phyloP scores from a whole-genome alignment of 2,888 invertebrate genomes.

The Lithophane ornitopus region DNA sequence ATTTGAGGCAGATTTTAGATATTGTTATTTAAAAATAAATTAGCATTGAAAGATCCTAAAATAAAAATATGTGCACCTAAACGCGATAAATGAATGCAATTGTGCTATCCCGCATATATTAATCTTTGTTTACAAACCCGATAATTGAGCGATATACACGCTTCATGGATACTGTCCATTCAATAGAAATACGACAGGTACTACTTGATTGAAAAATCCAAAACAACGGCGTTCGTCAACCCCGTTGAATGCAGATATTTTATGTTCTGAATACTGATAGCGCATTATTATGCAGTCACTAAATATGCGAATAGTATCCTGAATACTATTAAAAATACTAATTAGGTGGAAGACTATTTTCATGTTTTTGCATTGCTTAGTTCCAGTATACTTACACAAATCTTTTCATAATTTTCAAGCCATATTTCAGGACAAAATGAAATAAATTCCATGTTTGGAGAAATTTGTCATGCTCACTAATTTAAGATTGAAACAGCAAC shows the following conservation, averaged over 20 bases:
- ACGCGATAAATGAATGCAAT: constrained; percentile 7
- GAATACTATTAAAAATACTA: constrained; percentile 55
- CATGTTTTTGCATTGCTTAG: background rate
- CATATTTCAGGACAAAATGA: constrained; percentile 9
- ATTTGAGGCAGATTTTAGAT: background rate
- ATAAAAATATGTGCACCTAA: constrained; percentile 5
- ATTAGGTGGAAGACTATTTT: constrained; percentile 39
- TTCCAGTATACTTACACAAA: background rate
- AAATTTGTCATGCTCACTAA: constrained; percentile 34
- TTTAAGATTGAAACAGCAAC: constrained; percentile 18
- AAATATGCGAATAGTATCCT: constrained; percentile 35
- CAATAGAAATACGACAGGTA: constrained; percentile 24
- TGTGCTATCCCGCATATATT: constrained; percentile 26
- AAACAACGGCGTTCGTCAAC: constrained; percentile 56
- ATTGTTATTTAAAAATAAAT: constrained; percentile 24
- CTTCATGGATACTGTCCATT: constrained; percentile 14
- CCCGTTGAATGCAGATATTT: constrained; percentile 50
- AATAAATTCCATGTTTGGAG: constrained; percentile 22
- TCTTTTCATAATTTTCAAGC: constrained; percentile 18
- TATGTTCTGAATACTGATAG: constrained; percentile 59
- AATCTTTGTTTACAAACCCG: constrained; percentile 36
- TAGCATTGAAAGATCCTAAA: background rate
- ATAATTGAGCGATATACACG: constrained; percentile 41
- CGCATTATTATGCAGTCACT: constrained; percentile 47
- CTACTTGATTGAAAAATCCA: constrained; percentile 35